phyloP scores from a whole-genome alignment of 1,140 invertebrate species.

The Triops cancriformis region DNA sequence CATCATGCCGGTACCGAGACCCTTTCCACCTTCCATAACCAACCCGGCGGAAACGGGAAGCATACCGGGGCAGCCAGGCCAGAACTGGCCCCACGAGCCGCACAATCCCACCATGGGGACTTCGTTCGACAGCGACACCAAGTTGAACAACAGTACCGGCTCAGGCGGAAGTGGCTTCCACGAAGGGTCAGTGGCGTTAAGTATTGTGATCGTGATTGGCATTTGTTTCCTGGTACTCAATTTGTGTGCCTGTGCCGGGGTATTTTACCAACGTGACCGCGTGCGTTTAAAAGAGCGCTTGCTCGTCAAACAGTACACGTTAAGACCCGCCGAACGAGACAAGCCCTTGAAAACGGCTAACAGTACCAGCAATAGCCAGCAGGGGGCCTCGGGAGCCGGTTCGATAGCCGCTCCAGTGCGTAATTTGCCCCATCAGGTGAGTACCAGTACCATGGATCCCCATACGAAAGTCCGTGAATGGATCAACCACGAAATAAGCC shows the following conservation, averaged over 20 bases:
- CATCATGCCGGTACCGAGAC: not conserved
- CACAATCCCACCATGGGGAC: not conserved
- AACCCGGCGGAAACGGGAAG: not conserved
- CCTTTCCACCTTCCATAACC: not conserved
- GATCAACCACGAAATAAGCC: slow-evolving; percentile 58
- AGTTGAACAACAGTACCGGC: not conserved
- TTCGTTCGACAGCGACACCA: not conserved
- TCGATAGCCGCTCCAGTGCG: slow-evolving; percentile 36
- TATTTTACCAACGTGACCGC: slow-evolving; percentile 66
- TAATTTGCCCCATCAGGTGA: slow-evolving; percentile 58
- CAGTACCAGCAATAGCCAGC: not conserved
- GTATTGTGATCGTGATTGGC: slow-evolving; percentile 65
- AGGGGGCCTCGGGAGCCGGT: not conserved
- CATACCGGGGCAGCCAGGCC: not conserved
- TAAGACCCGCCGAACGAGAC: slow-evolving; percentile 26
- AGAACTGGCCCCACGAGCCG: not conserved
- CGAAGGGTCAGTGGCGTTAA: slow-evolving; percentile 46
- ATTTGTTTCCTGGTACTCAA: slow-evolving; percentile 74
- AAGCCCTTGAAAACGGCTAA: not conserved
- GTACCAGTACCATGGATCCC: slow-evolving; percentile 68
- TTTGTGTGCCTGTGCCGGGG: slow-evolving; percentile 58
- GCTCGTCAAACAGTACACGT: slow-evolving; percentile 40
- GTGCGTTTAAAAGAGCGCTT: slow-evolving; percentile 45
- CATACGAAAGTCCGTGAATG: slow-evolving; percentile 74
- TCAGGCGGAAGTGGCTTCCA: not conserved